A percentile compares a stretch with the other conserved stretches of the same genome.
phyloP scores from a whole-genome alignment of 2,888 invertebrate species.

The Drosophila nr. medialis region DNA sequence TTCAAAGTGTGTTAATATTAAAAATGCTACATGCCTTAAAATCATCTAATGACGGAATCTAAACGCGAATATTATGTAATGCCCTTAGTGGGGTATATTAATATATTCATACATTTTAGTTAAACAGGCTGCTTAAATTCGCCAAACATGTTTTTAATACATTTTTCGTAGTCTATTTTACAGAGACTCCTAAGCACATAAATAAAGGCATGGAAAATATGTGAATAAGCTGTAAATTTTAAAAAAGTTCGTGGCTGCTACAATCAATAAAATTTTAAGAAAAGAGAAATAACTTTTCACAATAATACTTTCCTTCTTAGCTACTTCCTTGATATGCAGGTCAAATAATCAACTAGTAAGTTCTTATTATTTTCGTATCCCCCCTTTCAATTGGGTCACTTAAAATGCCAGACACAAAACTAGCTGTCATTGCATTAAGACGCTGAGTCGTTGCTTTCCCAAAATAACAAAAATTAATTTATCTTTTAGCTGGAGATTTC shows the following conservation, averaged over 20 bases:
- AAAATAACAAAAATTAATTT: conserved; percentile 66
- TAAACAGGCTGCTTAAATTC: not conserved
- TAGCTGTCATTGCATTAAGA: conserved; percentile 14
- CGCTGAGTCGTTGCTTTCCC: not conserved
- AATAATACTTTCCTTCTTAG: not conserved
- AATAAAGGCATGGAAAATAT: not conserved
- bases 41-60: not conserved
- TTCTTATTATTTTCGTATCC: conserved; percentile 3
- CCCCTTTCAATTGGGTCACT: conserved; percentile 34
- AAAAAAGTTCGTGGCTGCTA: not conserved
- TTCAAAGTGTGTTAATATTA: not conserved
- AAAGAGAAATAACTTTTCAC: not conserved
- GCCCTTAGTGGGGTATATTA: not conserved
- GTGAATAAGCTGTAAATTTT: not conserved
- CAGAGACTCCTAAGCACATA: too few species aligned
- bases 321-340: conserved; percentile 13
- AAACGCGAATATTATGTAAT: not conserved
- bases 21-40: not conserved
- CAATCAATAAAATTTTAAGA: not conserved
- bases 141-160: not conserved
- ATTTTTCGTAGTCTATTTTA: not conserved
- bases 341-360: conserved; percentile 19
- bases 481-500: conserved; percentile 25
- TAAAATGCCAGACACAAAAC: conserved; percentile 69
- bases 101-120: not conserved